A percentile compares a stretch with the other conserved stretches of the same genome.
Conservation (phyloP, 2,888 invertebrate species). For the Tenthredo distinguenda region DNA sequence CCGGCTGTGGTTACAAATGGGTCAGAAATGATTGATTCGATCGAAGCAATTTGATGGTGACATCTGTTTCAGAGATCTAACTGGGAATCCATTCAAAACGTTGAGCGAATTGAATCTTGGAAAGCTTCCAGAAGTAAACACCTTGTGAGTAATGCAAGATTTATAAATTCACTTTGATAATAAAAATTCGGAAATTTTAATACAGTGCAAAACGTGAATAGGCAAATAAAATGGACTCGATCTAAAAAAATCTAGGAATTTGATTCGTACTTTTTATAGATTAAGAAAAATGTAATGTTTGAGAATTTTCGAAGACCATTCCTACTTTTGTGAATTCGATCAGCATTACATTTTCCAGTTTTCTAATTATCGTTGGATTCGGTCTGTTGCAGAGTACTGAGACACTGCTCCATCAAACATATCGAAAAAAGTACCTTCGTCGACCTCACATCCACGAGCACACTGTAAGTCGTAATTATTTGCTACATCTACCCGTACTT, state of each 20-base stretch:
- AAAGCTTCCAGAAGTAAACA: constrained; percentile 74
- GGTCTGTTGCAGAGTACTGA: constrained; percentile 73
- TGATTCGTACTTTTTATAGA: too few species aligned
- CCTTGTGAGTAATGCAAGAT: constrained; percentile 75
- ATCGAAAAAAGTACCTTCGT: constrained; percentile 75
- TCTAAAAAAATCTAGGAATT: too few species aligned
- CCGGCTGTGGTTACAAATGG: background rate
- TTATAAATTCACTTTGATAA: background rate
- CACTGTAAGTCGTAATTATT: constrained; percentile 24
- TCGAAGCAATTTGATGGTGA: background rate
- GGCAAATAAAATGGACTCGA: too few species aligned
- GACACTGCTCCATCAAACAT: constrained; percentile 76
- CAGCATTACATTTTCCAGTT: background rate
- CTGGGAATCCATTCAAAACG: constrained; percentile 77
- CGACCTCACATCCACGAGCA: constrained; percentile 65
- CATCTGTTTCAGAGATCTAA: constrained; percentile 76
- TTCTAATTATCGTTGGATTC: background rate
- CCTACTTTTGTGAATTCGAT: background rate
- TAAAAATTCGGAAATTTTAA: background rate
- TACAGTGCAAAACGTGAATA: background rate
- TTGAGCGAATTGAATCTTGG: constrained; percentile 69
- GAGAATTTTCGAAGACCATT: background rate
- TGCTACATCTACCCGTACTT: background rate
- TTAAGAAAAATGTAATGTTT: too few species aligned
- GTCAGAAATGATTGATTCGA: background rate